Base-by-base conservation (phyloP, 2,888 invertebrate species). In the Idaea biselata region DNA sequence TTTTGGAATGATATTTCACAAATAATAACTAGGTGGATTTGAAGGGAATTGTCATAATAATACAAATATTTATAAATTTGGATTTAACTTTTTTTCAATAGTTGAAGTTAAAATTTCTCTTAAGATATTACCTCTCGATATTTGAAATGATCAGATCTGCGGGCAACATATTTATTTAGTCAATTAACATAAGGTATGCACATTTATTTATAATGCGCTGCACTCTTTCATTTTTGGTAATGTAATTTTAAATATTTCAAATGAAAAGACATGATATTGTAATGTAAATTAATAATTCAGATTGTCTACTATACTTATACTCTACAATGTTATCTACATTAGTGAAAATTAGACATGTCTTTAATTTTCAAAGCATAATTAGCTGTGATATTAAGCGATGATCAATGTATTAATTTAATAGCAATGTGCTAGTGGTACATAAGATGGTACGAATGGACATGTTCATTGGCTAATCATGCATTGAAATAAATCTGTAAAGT, bases 121-220 rank as follows among this genome's bases (percentile, higher is more conserved):
- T 91, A 91, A 91, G 91, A 91, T 91, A 91, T 92, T 91, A 91
- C 89, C 90, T 91, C 91, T 92, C 89, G 91, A 92, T 92, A 92
- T 92, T 92, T 92, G 90, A 89, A 77, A 69, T 69, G 73, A 89
- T 91, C 91, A 92, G 91, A 91, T 93, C 93, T 93, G 93, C 93
- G 91, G 92, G 93, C 93, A 91, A 93, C 93, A 93, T 92, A 92
- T 93, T 93, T 93, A 89, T 93, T 92, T 93, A 93, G 93, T 93
- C 93, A 93, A 93, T 93, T 93, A 93, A 92, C 91, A 86, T 93
- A 93, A 93, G 93, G 86, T 89, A 91, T 93, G 93, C 93, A 93
- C 93, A 90, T 93, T 93, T 91, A 93, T 93, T 93, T 92, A 91
- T 92, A 91, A 92, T 92, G 91, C 91, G 91, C 92, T 91, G 93